Evolutionary conservation across 2,797 vertebrate genomes (phyloP), one percentile per base, ranked within the genome.

Genomic region (Lepus oiostolus): DNA sequence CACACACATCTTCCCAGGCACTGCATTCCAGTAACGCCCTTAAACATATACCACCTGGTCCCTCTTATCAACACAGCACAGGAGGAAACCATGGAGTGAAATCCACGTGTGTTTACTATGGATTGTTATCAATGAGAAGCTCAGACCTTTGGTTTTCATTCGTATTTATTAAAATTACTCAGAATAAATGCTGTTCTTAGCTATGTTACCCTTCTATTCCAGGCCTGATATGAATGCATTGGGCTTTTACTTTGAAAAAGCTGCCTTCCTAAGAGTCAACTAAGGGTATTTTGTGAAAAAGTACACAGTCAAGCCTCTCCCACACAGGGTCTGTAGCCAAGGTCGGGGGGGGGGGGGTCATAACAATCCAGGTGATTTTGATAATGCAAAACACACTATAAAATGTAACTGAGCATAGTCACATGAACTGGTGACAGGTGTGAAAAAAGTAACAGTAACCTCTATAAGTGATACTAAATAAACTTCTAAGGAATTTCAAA

Each of bases 401-500:
- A 68, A 88, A 80, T 10, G 72, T 1, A 24, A 19, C 10, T 52
- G 26, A 52, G 32, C 32, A 72, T 76, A 68, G 9, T 19, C 75
- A 42, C 2, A 17, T 81, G 74, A 79, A 88, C 58, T 84, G 77
- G 4, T 28, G 85, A 83, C 12, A 12, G 0, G 2, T 19, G 6
- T n/a, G 28, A 26, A 72, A 85, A 80, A 92, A 82, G 58, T 65
- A 81, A 83, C 52, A 76, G 38, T 62, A n/a, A 82, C 26, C 38
- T 88, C 62, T 4, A 4, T 72, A 81, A 95, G 60, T 47, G 19
- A 87, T 30, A 72, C 16, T 68, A 77, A 68, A 84, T 91, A 75
- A 85, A 85, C 67, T 79, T 88, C 88, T 84, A 35, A 74, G 47
- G 22, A 79, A 95, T 79, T 19, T 90, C 30, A 50, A 82, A 90